Evolutionary conservation across 2,888 invertebrate genomes (phyloP).

Genomic region (Cerastis leucographa): DNA sequence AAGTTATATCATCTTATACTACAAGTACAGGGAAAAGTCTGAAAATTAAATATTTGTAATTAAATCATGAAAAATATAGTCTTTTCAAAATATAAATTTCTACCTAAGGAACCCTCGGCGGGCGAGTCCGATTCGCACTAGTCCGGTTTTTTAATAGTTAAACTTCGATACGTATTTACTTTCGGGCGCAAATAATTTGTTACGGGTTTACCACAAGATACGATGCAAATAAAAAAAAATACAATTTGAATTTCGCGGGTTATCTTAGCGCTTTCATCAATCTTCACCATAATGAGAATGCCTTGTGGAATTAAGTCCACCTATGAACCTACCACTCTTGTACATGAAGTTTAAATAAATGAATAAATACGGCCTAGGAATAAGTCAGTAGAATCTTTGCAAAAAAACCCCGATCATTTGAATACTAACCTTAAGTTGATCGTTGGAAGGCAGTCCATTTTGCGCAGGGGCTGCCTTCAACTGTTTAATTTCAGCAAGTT

Average conservation of each 20-base stretch:
- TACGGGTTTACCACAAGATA: neutral
- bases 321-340: too few relatives aligned
- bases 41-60: too few relatives aligned
- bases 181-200: neutral
- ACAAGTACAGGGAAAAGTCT: too few relatives aligned
- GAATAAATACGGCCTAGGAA: neutral
- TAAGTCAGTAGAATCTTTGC: neutral
- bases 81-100: too few relatives aligned
- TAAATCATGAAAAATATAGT: too few relatives aligned
- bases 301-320: too few relatives aligned
- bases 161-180: neutral
- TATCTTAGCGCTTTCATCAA: neutral
- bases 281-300: neutral
- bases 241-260: neutral
- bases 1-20: too few relatives aligned
- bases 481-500: conserved; percentile 81
- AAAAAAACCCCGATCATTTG: neutral
- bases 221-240: neutral
- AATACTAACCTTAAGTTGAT: conserved; percentile 79
- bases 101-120: too few relatives aligned
- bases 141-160: neutral
- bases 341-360: too few relatives aligned
- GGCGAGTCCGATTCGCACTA: too few relatives aligned
- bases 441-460: conserved; percentile 81
- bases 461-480: conserved; percentile 83